Evolutionary conservation across 2,797 vertebrate genomes (phyloP).

Genomic region (Coccyzus lansbergi): DNA sequence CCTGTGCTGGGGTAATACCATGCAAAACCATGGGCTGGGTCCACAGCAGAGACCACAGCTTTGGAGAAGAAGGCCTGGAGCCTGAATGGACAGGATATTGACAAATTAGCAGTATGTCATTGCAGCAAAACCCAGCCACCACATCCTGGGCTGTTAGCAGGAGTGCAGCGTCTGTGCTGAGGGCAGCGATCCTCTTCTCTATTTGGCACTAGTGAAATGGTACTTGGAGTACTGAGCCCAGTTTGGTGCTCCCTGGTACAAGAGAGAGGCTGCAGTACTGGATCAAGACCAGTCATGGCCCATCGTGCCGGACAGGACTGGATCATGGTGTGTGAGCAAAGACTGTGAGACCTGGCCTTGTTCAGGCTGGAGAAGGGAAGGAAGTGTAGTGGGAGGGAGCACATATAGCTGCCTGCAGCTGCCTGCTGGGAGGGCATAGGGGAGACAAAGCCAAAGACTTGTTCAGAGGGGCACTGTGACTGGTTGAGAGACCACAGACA

Average conservation of each 20-base stretch:
- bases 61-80: not conserved
- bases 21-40: not conserved
- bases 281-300: accelerated
- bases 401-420: not conserved
- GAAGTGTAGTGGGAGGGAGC: not conserved
- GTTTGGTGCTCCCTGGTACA: not conserved
- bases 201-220: accelerated
- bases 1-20: not conserved
- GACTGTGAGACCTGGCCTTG: not conserved
- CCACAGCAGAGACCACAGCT: not conserved
- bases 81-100: not conserved
- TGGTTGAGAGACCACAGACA: not conserved
- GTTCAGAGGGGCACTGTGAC: not conserved
- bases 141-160: not conserved
- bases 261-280: not conserved
- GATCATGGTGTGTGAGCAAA: not conserved
- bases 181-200: not conserved
- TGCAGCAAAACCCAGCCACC: not conserved
- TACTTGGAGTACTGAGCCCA: not conserved
- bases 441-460: not conserved
- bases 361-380: not conserved
- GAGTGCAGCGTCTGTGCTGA: not conserved
- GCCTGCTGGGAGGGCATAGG: not conserved
- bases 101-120: not conserved
- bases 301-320: not conserved